Base-by-base conservation (phyloP, 2,113 vertebrate genomes). In the Calyptommatus sinebrachiatus region DNA sequence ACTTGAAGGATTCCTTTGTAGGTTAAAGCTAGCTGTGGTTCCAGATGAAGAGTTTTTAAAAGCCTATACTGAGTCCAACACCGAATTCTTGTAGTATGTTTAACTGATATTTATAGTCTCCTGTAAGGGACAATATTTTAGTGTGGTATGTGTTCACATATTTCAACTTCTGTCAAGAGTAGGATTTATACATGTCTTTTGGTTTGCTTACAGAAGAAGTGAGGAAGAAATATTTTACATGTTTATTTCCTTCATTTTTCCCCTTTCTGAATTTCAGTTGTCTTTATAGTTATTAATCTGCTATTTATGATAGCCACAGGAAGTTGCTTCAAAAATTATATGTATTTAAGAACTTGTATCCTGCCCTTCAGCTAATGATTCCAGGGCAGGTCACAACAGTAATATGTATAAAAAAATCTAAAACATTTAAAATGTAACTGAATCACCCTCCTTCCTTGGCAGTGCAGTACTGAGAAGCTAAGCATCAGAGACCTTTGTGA, bases 51-150 rank as follows among this genome's bases (percentile, higher is more conserved):
- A 20, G 72, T 12, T 61, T 90, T 76, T 78, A 76, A 77, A 82
- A 72, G 41, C 61, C 80, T 0, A 0, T 78, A 2, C 45, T 46
- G 79, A 80, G 67, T 81, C 68, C 83, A 69, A 73, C 77, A 35
- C 65, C 53, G 8, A 69, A 82, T 2, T 31, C 0, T 0, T 77
- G 78, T 29, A 79, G 71, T 79, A 81, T 78, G 53, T 83, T 88
- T 68, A 84, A 22, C n/a, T 70, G 89, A 7, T 82, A 74, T 86
- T 88, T 85, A 77, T 78, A 73, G 76, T 76, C 76, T 78, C 18
- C 74, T 76, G 67, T 31, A 5, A 53, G 78, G 78, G 41, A 70
- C 14, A 5, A 5, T 75, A 26, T 45, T 79, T 67, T 46, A 46
- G 61, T 45, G 10, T 8, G 57, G 8, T 76, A 28, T 57, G n/a